Evolutionary conservation across 2,888 invertebrate species (phyloP), one percentile per base, ranked within the genome.

Genomic region (Xestobium rufovillosum): DNA sequence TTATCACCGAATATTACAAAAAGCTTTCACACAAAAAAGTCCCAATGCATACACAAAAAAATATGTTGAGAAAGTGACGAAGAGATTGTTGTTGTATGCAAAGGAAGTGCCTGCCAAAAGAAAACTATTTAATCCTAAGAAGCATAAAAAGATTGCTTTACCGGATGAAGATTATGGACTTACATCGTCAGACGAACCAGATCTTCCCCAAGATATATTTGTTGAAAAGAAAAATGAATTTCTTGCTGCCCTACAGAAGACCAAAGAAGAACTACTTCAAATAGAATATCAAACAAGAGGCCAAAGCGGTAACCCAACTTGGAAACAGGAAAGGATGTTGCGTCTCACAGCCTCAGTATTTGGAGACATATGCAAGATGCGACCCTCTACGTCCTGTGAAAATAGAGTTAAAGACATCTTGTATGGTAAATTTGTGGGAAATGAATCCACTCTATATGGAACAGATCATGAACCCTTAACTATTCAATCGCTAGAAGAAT

Each of bases 81-180:
- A n/a, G n/a, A n/a, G n/a, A n/a, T n/a, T n/a, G n/a, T n/a, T n/a
- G n/a, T n/a, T n/a, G n/a, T n/a, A n/a, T n/a, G n/a, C n/a, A n/a
- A n/a, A n/a, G n/a, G n/a, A n/a, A n/a, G n/a, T n/a, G n/a, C n/a
- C n/a, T n/a, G n/a, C n/a, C n/a, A n/a, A n/a, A n/a, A n/a, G n/a
- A n/a, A n/a, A n/a, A n/a, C n/a, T n/a, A n/a, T n/a, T n/a, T n/a
- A n/a, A n/a, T n/a, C n/a, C n/a, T 14, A 36, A 25, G 26, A 36
- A 39, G 29, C 19, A 12, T 1, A n/a, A 6, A 9, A 9, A 6
- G 4, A 4, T 25, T 9, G 4, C 30, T 14, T 19, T 34, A 29
- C 31, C 36, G 10, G 42, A 42, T 34, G 33, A 31, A 11, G 36
- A 46, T 31, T 45, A 43, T 35, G 39, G 36, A 3, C 26, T 16